phyloP scores from a whole-genome alignment of 2,797 vertebrate genomes.

The Paramormyrops hopkinsi region DNA sequence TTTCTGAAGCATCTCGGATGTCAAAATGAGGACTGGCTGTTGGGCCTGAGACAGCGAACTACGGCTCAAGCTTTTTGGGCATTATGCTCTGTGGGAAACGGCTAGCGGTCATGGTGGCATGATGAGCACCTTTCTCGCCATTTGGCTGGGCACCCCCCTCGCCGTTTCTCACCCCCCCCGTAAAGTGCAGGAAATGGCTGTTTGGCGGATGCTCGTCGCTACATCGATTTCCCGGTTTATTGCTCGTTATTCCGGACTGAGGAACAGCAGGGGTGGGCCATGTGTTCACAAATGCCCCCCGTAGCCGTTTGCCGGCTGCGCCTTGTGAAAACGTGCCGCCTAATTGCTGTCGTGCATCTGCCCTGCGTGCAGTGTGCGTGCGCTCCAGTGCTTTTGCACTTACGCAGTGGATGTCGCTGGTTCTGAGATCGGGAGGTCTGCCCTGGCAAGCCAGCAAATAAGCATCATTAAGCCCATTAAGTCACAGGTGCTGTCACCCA shows the following conservation, averaged over 20 bases:
- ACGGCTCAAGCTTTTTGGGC: background rate
- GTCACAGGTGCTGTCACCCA: background rate
- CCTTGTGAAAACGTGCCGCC: background rate
- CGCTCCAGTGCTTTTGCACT: background rate
- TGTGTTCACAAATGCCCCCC: background rate
- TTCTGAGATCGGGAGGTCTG: too few species aligned
- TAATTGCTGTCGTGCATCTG: background rate
- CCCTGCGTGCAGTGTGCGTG: background rate
- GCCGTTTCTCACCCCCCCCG: background rate
- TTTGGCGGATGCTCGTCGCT: background rate
- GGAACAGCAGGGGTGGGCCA: background rate
- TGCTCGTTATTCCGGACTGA: background rate
- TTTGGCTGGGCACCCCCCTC: background rate
- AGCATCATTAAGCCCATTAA: background rate
- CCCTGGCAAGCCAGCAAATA: background rate
- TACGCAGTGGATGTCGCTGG: background rate
- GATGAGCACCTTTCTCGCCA: background rate
- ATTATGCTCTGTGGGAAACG: background rate
- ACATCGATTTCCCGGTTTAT: background rate
- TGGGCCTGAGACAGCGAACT: background rate
- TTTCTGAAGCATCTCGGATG: background rate
- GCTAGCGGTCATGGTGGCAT: background rate
- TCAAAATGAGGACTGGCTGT: background rate
- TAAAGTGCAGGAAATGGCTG: background rate
- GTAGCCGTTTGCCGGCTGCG: background rate